Evolutionary conservation across 2,797 vertebrate genomes (phyloP).

Genomic region (Brachyrhaphis roseni): DNA sequence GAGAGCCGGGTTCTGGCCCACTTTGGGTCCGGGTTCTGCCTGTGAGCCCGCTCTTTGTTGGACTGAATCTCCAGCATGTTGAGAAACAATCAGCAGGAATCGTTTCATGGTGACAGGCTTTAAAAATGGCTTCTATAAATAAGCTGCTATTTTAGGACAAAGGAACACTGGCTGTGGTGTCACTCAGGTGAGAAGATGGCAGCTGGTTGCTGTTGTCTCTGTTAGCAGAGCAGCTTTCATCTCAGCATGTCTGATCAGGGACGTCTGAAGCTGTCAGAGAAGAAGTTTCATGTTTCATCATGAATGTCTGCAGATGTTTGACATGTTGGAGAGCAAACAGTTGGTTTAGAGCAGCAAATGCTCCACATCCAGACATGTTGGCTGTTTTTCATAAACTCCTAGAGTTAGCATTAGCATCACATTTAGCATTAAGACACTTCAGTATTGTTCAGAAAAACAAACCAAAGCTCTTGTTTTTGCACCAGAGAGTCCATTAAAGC

Average conservation of each 20-base stretch:
- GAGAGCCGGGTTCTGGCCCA: not conserved
- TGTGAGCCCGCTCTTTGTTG: not conserved
- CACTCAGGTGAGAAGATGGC: conserved; percentile 29
- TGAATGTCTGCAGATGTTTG: not conserved
- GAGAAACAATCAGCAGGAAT: not conserved
- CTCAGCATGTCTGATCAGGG: conserved; percentile 7
- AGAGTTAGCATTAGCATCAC: no score
- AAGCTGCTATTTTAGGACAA: conserved; percentile 45
- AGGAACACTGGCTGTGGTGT: conserved; percentile 25
- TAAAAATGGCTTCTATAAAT: conserved; percentile 45
- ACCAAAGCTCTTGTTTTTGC: not conserved
- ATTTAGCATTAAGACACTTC: no score
- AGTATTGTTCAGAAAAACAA: no score
- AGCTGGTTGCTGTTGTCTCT: conserved; percentile 5
- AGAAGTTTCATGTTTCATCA: not conserved
- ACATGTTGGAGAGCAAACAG: not conserved
- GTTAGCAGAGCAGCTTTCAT: conserved; percentile 3
- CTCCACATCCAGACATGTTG: not conserved
- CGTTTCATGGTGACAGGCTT: not conserved
- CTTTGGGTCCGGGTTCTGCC: not conserved
- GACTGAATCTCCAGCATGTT: not conserved
- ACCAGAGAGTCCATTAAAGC: not conserved
- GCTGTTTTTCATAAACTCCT: not conserved
- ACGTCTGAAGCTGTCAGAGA: not conserved
- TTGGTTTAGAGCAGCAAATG: not conserved